A percentile compares a stretch with the other conserved stretches of the same genome.
These are phyloP conservation scores for Microcebus murinus DNA, from an alignment of 2,113 vertebrate genomes.

Conservation along the genomic window DNA sequence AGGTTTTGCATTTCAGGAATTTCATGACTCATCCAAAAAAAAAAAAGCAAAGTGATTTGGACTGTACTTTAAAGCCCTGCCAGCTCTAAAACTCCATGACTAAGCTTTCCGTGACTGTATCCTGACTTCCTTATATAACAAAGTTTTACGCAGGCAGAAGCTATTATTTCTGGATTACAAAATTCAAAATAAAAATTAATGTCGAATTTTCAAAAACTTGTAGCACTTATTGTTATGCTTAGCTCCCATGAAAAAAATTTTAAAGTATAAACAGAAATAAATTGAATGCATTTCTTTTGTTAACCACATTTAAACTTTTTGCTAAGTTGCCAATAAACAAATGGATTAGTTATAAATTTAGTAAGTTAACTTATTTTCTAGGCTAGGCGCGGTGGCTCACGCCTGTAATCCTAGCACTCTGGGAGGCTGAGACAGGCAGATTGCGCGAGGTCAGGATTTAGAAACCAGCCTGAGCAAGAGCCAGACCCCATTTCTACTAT, in stretches of 20 bases:
- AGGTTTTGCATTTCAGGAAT: not conserved
- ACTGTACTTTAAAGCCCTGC: not conserved
- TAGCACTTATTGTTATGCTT: not conserved
- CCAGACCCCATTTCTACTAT: too few species aligned
- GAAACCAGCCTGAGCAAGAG: too few species aligned
- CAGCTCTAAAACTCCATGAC: not conserved
- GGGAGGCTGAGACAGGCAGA: too few species aligned
- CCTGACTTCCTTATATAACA: not conserved
- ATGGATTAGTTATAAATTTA: not conserved
- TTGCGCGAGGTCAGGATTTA: too few species aligned
- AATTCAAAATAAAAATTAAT: not conserved
- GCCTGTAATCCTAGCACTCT: too few species aligned
- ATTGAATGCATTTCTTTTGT: not conserved
- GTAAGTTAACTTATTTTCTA: not conserved
- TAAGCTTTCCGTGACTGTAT: not conserved
- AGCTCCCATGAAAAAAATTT: not conserved
- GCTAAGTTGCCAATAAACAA: not conserved
- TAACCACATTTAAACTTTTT: not conserved
- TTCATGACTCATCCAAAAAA: not conserved
- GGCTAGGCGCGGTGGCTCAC: too few species aligned
- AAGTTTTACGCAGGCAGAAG: not conserved
- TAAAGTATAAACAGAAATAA: constrained; percentile 2
- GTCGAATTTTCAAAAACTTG: not conserved
- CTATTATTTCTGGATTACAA: constrained; percentile 34
- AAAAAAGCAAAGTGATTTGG: not conserved